A percentile compares a stretch with the other conserved stretches of the same genome.
These are phyloP conservation scores for Oeneis ivallda DNA, from an alignment of 2,888 invertebrate species.

Conservation along the genomic window DNA sequence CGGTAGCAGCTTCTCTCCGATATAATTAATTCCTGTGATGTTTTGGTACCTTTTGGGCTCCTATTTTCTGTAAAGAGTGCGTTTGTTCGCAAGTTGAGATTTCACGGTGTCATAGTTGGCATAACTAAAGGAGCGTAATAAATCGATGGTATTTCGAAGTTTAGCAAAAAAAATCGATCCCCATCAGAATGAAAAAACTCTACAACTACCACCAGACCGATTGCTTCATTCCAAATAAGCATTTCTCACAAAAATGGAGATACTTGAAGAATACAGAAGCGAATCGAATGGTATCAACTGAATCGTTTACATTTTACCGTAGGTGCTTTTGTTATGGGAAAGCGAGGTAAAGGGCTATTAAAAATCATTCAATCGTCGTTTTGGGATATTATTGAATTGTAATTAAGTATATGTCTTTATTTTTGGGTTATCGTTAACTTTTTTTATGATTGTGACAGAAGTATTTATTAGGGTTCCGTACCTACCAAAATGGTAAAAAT, in stretches of 20 bases:
- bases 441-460: too few species aligned
- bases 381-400: not conserved
- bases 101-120: slow-evolving; percentile 39
- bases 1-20: slow-evolving; percentile 64
- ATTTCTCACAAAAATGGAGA: slow-evolving; percentile 6
- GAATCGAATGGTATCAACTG: slow-evolving; percentile 63
- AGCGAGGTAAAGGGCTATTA: slow-evolving; percentile 49
- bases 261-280: slow-evolving; percentile 45
- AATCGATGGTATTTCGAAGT: slow-evolving; percentile 29
- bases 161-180: slow-evolving; percentile 43
- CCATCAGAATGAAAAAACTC: slow-evolving; percentile 33
- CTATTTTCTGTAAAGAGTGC: slow-evolving; percentile 21
- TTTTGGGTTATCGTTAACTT: too few species aligned
- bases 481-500: too few species aligned
- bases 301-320: slow-evolving; percentile 50
- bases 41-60: slow-evolving; percentile 14
- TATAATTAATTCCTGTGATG: slow-evolving; percentile 65
- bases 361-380: not conserved
- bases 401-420: too few species aligned
- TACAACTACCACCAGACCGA: not conserved
- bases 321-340: slow-evolving; percentile 57
- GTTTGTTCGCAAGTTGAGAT: slow-evolving; percentile 30
- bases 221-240: not conserved
- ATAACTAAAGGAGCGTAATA: slow-evolving; percentile 34
- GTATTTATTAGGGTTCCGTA: too few species aligned